Base-by-base conservation (phyloP, 2,888 invertebrate genomes). In the Amitus sp. region DNA sequence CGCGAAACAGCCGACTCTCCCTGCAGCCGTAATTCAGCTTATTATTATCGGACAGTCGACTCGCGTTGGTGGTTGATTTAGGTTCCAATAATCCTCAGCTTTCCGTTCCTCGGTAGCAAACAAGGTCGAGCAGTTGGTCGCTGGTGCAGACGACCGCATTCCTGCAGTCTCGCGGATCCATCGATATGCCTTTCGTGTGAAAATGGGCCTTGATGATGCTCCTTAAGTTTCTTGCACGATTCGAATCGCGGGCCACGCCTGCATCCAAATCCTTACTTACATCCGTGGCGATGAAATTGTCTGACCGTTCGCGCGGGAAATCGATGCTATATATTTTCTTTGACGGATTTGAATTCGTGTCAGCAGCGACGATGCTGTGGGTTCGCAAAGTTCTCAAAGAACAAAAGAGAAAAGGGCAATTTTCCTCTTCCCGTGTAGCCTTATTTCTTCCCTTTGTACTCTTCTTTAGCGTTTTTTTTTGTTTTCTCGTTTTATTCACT, bases 151-250 rank as follows among this genome's bases (percentile, higher is more conserved):
- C 27, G 64, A 62, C 63, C 65, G 69, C 67, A 66, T 70, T 69
- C 56, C 60, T n/a, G 50, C 12, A 64, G 62, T 61, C 52, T 62
- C 63, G 45, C 15, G n/a, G 43, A 17, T n/a, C 47, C 45, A 63
- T 59, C 53, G 51, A 61, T 61, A 59, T 46, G 56, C 39, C 46
- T 30, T 65, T 64, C n/a, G n/a, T n/a, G n/a, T n/a, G 12, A 37
- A 37, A 51, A 61, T 60, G 52, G 47, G 46, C 62, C 63, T 50
- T 48, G 54, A 45, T 60, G 59, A 34, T 39, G 51, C 40, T 23
- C 48, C 52, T 52, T 58, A 57, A 72, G 69, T 67, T 66, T 67
- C n/a, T n/a, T n/a, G n/a, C n/a, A n/a, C n/a, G n/a, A n/a, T n/a
- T n/a, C n/a, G n/a, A n/a, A n/a, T n/a, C n/a, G n/a, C n/a, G n/a